Evolutionary conservation across 2,888 invertebrate species (phyloP), one percentile per base, ranked within the genome.

Genomic region (Gymnoscelis rufifasciata): DNA sequence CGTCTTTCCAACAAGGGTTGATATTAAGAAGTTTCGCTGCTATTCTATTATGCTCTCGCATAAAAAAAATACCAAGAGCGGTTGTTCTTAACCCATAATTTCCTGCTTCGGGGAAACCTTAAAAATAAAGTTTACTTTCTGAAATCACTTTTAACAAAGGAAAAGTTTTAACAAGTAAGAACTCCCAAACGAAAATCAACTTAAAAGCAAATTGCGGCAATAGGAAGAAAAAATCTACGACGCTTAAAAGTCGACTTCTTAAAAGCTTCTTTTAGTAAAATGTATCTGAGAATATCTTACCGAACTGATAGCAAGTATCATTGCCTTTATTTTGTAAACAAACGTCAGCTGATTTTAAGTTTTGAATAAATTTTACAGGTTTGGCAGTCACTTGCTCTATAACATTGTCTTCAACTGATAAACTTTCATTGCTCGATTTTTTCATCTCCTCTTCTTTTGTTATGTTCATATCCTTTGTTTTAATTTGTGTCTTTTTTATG

Each of bases 1-100:
- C 83, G 38, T 83, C 81, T 38, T 74, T 76, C 82, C 83, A 83
- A 46, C 83, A 82, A 5, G 82, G 78, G 52, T 83, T 81, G 1
- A 81, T 62, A 11, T 70, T 56, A 14, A 66, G 68, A 8, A 83
- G 59, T 7, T 55, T 59, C 11, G 48, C 67, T 3, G 81, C 81
- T n/a, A 83, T 33, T 13, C 78, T 65, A 47, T 83, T 83, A 51
- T 83, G 83, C 54, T 83, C 78, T n/a, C 79, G 66, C 68, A 74
- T 73, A 52, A 83, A 83, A 54, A 74, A 81, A 59, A 81, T 78
- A 7, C 68, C 63, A 13, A 83, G 59, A 1, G 70, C 64, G 5
- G 80, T 76, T 0, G 78, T 76, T 49, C 78, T 64, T 19, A 83
- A 54, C 39, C 79, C 77, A 45, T 68, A 66, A 55, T 80, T 78